Evolutionary conservation across 2,888 invertebrate species (phyloP).

Genomic region (Rhogogaster chlorosoma): DNA sequence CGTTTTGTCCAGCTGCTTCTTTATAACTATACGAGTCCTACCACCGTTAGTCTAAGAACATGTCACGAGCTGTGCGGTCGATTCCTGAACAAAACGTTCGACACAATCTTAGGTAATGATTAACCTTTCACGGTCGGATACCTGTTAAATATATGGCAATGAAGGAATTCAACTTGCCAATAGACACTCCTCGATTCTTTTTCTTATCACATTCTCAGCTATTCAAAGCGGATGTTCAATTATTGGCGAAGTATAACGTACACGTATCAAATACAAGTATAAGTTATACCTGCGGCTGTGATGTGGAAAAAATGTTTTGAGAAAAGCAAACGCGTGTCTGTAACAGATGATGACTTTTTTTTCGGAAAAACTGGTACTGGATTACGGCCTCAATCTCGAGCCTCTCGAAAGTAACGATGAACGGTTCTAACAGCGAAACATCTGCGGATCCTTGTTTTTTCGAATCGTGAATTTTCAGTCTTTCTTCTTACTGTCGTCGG

Average conservation of each 20-base stretch:
- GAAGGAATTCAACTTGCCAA: background rate
- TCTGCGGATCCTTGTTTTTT: slow-evolving; percentile 14
- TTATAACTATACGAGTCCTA: background rate
- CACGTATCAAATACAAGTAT: background rate
- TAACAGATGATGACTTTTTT: background rate
- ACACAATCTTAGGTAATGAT: background rate
- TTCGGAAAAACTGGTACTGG: background rate
- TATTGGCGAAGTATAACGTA: background rate
- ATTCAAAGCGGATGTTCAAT: background rate
- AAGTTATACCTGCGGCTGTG: background rate
- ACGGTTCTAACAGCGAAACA: slow-evolving; percentile 9
- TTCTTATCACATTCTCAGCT: background rate
- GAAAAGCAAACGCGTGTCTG: background rate
- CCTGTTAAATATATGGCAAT: background rate
- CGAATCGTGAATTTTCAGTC: background rate
- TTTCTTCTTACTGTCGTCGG: background rate
- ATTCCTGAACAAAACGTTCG: slow-evolving; percentile 16
- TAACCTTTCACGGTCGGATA: background rate
- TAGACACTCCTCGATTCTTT: slow-evolving; percentile 4
- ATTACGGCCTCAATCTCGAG: background rate
- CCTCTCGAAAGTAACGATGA: background rate
- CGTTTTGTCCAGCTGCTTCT: background rate
- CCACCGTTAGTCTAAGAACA: slow-evolving; percentile 12
- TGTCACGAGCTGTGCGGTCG: slow-evolving; percentile 5
- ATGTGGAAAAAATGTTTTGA: background rate